A percentile compares a stretch with the other conserved stretches of the same genome.
Conservation (phyloP, 2,113 vertebrate genomes). For the Petromus typicus region DNA sequence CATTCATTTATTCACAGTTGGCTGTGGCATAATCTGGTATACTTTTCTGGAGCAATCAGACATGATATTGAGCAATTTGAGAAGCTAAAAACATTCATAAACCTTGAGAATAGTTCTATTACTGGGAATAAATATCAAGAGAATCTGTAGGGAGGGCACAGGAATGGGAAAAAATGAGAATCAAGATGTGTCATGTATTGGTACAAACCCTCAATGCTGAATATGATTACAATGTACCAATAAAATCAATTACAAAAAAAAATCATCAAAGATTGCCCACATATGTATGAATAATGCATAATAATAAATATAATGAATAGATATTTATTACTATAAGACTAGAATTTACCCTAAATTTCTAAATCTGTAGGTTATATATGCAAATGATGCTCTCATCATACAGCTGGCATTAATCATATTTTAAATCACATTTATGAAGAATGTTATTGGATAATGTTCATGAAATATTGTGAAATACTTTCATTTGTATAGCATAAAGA, state of each 20-base stretch:
- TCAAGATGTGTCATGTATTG: no score
- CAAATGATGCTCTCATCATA: slow-evolving; percentile 23
- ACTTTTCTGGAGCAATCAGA: not conserved
- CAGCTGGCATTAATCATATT: not conserved
- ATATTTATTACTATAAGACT: no score
- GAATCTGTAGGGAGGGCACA: no score
- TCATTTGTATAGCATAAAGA: slow-evolving; percentile 26
- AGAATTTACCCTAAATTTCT: not conserved
- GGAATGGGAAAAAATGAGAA: no score
- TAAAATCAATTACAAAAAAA: no score
- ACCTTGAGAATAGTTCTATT: slow-evolving; percentile 40
- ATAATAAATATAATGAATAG: not conserved
- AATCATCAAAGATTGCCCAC: not conserved
- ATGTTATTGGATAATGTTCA: not conserved
- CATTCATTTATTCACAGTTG: not conserved
- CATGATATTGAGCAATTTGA: not conserved
- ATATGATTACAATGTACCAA: no score
- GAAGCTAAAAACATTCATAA: slow-evolving; percentile 25
- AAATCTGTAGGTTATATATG: slow-evolving; percentile 26
- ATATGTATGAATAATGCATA: slow-evolving; percentile 15
- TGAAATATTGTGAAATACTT: slow-evolving; percentile 23
- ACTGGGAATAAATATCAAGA: not conserved
- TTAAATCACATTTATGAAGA: slow-evolving; percentile 35
- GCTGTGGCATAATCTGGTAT: not conserved
- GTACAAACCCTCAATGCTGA: no score